A percentile compares a stretch with the other conserved stretches of the same genome.
Evolutionary conservation across 2,797 vertebrate species (phyloP).

Genomic region (Argyrosomus regius): DNA sequence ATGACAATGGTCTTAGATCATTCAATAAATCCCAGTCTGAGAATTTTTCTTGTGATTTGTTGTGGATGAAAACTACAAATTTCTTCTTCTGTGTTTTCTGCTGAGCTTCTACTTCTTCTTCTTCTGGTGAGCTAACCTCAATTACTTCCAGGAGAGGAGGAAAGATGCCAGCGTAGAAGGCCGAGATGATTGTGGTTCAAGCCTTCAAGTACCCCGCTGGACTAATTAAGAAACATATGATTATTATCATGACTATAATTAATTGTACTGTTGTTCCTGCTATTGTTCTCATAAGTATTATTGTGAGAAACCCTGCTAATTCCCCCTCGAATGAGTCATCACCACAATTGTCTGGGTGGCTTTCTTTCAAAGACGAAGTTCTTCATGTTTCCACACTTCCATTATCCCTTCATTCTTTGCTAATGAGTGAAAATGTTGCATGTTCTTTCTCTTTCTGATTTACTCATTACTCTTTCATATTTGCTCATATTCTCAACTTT

Average conservation of each 20-base stretch:
- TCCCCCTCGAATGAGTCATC: background rate
- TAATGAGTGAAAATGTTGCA: background rate
- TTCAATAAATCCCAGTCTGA: background rate
- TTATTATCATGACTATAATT: background rate
- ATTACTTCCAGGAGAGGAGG: background rate
- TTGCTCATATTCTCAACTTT: background rate
- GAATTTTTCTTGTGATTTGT: background rate
- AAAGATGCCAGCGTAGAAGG: background rate
- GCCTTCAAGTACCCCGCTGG: background rate
- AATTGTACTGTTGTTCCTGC: slow-evolving; percentile 5
- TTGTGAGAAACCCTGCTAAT: background rate
- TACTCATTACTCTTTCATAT: background rate
- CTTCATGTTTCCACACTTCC: background rate
- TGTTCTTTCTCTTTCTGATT: background rate
- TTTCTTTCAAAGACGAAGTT: background rate
- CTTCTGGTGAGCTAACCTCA: too few relatives aligned
- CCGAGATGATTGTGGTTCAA: background rate
- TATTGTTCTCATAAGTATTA: background rate
- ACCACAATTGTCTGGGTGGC: background rate
- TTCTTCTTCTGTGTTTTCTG: background rate
- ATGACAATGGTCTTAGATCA: background rate
- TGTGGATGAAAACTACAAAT: background rate
- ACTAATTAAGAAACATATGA: slow-evolving; percentile 14
- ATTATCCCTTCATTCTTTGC: background rate
- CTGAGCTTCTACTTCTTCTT: background rate